Evolutionary conservation across 2,888 invertebrate genomes (phyloP), one percentile per base, ranked within the genome.

Genomic region (Rhagium mordax): DNA sequence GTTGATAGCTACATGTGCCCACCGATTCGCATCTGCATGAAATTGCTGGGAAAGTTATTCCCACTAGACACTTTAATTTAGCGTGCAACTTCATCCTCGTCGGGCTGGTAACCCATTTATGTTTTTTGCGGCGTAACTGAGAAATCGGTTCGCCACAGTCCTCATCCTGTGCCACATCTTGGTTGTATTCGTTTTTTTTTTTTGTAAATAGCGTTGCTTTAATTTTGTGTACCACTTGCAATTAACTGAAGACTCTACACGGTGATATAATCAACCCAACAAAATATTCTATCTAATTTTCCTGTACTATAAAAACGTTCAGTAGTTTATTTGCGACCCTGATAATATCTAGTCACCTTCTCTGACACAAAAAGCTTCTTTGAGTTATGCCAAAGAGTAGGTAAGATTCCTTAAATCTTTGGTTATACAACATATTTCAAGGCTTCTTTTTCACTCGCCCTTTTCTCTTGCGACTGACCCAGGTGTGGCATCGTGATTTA

Each of bases 101-200:
- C 18, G 33, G 10, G 5, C 33, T 1, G 13, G 13, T 33, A 59
- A 59, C 59, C 59, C 18, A 59, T 59, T 59, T 33, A 33, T 59
- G 13, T 33, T 33, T 59, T 59, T 59, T 59, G 33, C 21, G 33
- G 16, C 59, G 33, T 16, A 59, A 33, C 59, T 33, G 59, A 33
- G 59, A 59, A 59, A 59, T 59, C 33, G 33, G 33, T 59, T 59
- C 29, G 59, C 15, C 18, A 18, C 59, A 10, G 33, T 33, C 16
- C 33, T 59, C 18, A 33, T 59, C 33, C 16, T 33, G 33, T 16
- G 41, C n/a, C n/a, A 41, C 41, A 41, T 41, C 41, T 41, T 15
- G 13, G n/a, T 41, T 41, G n/a, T 15, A 10, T 41, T n/a, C 41
- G 1, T 2, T 41, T 41, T 41, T 41, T 41, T 41, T 41, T 33